Conservation (phyloP, 1,140 invertebrate species). For the Mercenaria mercenaria region DNA sequence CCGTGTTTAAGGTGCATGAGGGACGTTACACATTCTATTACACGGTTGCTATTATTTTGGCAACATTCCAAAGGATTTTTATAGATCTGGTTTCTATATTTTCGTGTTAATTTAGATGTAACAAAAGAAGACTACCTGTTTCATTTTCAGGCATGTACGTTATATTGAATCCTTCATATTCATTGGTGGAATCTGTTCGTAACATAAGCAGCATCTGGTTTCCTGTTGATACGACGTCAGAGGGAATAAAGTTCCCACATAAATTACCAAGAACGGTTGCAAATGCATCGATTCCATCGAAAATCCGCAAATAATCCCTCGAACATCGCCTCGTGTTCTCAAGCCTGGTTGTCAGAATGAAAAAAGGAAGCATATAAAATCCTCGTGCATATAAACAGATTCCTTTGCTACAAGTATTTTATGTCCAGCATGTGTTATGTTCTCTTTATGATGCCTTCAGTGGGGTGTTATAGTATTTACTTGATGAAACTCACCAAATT, state of each 20-base stretch:
- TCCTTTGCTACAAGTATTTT: not conserved
- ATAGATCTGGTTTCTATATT: too few species aligned
- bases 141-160: not conserved
- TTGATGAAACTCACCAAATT: too few species aligned
- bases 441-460: not conserved
- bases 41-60: too few species aligned
- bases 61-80: too few species aligned
- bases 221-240: constrained; percentile 18
- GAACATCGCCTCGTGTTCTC: constrained; percentile 39
- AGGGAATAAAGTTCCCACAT: constrained; percentile 30
- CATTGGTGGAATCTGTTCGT: not conserved
- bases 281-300: constrained; percentile 22
- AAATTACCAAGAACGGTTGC: not conserved
- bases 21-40: too few species aligned
- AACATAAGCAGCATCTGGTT: constrained; percentile 36
- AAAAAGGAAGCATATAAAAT: too few species aligned
- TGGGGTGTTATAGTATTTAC: too few species aligned
- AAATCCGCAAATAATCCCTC: constrained; percentile 32
- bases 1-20: too few species aligned
- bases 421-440: not conserved
- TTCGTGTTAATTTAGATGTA: too few species aligned
- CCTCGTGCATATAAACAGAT: not conserved
- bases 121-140: constrained; percentile 5
- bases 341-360: constrained; percentile 11
- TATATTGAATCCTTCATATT: constrained; percentile 47